phyloP scores from a whole-genome alignment of 2,797 vertebrate species.

The Sphenodon punctatus region DNA sequence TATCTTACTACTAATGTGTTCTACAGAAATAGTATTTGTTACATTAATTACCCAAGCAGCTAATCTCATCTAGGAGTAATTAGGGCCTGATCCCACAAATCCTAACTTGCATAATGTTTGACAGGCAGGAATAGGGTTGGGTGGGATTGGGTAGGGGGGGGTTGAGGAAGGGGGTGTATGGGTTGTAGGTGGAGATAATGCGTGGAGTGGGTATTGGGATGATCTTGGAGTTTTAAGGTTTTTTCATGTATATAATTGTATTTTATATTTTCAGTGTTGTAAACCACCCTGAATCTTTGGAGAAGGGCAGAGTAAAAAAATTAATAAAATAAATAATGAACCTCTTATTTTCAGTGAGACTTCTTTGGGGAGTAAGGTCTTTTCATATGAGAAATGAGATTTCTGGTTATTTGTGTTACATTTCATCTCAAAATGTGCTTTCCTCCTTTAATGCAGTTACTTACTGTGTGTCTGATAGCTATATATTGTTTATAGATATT shows the following conservation, averaged over 20 bases:
- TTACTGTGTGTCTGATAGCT: neutral
- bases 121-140: too few relatives aligned
- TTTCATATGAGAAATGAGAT: neutral
- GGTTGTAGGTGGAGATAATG: too few relatives aligned
- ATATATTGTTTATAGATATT: too few relatives aligned
- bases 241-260: too few relatives aligned
- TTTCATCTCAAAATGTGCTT: neutral
- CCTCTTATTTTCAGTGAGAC: neutral
- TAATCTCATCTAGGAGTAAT: neutral
- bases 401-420: fast-evolving
- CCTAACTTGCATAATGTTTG: neutral
- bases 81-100: neutral
- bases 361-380: neutral
- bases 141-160: too few relatives aligned
- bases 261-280: too few relatives aligned
- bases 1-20: neutral
- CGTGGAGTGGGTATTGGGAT: too few relatives aligned
- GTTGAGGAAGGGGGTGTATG: too few relatives aligned
- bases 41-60: neutral
- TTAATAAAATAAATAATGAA: too few relatives aligned
- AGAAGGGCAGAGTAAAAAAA: too few relatives aligned
- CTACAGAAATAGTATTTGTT: neutral
- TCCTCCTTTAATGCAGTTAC: neutral
- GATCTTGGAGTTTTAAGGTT: too few relatives aligned
- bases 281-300: too few relatives aligned